Base-by-base conservation (phyloP, 2,888 invertebrate genomes). In the Drosophila dives region DNA sequence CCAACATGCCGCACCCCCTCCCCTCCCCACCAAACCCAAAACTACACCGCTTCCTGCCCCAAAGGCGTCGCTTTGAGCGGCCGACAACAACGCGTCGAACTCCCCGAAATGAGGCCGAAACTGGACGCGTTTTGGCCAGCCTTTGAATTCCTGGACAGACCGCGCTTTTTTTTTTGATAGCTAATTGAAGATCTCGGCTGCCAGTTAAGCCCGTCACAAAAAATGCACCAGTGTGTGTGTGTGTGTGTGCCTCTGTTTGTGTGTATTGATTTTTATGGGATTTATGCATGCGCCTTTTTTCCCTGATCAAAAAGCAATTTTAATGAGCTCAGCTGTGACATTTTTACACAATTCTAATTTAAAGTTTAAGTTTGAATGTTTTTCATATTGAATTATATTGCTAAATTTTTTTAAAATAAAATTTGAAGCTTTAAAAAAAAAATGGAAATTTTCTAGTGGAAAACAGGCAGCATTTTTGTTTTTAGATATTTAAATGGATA, bases 121-220 rank as follows among this genome's bases (percentile, higher is more conserved):
- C 76, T 64, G 65, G 72, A 78, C 71, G 81, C 77, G 66, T 86
- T 83, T 75, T 68, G 74, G 69, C 45, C 76, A 59, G 75, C 59
- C 75, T 83, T 80, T 77, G 80, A 81, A 83, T 86, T 79, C 75
- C 77, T 71, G 65, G 60, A 65, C 80, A 60, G 42, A 20, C 72
- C 65, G 68, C 75, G 62, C 65, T 67, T 58, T 60, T 49, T 45
- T 36, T 80, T 83, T 81, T 74, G 90, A 91, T 91, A 86, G 80
- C 91, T 91, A 91, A 91, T 91, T 91, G 91, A 87, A 91, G 91
- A 91, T 91, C 86, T 89, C 72, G 67, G 59, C 64, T 61, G 71
- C 50, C 56, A 76, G 82, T 87, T 89, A 85, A 82, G 80, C 83
- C 33, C 70, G 63, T 75, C 75, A 77, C 67, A 56, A 29, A 40